Evolutionary conservation across 2,888 invertebrate genomes (phyloP), one percentile per base, ranked within the genome.

Genomic region (Trichogramma dendrolimi): DNA sequence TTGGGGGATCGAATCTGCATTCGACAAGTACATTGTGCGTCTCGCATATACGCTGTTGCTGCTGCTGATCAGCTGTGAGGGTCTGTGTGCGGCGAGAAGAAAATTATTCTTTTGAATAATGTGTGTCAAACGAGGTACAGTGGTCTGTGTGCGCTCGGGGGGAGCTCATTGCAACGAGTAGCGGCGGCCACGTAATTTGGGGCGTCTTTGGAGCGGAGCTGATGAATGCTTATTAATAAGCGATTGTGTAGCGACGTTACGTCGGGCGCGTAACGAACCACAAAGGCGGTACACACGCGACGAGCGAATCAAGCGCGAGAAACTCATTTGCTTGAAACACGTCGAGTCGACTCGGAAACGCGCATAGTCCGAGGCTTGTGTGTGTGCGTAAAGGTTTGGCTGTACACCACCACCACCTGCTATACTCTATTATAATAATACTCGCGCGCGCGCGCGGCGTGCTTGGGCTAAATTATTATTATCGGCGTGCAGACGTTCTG

Each of bases 341-440:
- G 71, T 72, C 70, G 57, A 43, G 60, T 51, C 49, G 54, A 60
- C 56, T 27, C 27, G 27, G 3, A 27, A 2, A 27, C 27, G 2
- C 27, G 2, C 27, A 64, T 64, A 65, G 67, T 67, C 55, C 61
- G 67, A 68, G 69, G 71, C 67, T 27, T 58, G 67, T 66, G 64
- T 66, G 67, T 14, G 27, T 27, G 3, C 27, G n/a, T 14, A 27
- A 27, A 27, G 27, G 65, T 67, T 65, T 38, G 50, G 57, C 48
- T 27, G 27, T 27, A 27, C 14, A 14, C 14, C 14, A 14, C 14
- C 63, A 62, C 70, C 75, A 75, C 74, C 75, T 74, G 76, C 75
- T 74, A 69, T 74, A 69, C 73, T 71, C 75, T 73, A 77, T 76
- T 76, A 75, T 74, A 73, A 75, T 75, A 75, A 76, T 76, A 73